Evolutionary conservation across 2,113 vertebrate genomes (phyloP).

Genomic region (Petrocephalus microphthalmus): DNA sequence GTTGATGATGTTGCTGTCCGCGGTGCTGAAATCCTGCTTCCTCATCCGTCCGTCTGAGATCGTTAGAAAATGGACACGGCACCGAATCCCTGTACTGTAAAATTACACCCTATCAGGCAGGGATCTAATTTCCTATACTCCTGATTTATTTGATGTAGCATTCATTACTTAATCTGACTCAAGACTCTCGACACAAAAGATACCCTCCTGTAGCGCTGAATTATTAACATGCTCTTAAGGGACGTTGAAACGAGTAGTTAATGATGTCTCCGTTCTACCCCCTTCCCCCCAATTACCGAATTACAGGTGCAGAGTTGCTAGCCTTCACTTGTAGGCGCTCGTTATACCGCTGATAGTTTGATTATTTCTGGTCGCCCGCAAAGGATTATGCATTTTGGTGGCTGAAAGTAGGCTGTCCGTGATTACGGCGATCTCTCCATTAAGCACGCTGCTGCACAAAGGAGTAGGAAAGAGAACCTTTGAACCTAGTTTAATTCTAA

Average conservation of each 20-base stretch:
- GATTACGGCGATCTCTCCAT: background rate
- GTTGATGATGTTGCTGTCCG: slow-evolving; percentile 7
- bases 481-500: background rate
- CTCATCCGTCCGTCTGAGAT: background rate
- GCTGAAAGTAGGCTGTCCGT: background rate
- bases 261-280: background rate
- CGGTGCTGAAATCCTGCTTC: slow-evolving; percentile 18
- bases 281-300: background rate
- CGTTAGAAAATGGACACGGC: background rate
- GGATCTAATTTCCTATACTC: background rate
- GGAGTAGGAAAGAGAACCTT: background rate
- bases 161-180: background rate
- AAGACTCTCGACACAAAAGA: background rate
- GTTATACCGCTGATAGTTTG: background rate
- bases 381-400: background rate
- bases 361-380: slow-evolving; percentile 4
- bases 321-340: background rate
- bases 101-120: background rate
- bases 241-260: background rate
- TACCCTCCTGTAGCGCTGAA: background rate
- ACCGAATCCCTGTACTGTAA: too few species aligned
- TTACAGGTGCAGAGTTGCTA: background rate
- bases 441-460: too few species aligned
- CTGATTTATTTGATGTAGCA: slow-evolving; percentile 4
- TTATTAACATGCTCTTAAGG: slow-evolving; percentile 5